These are phyloP conservation scores for Melanophora roralis DNA, from an alignment of 2,888 invertebrate genomes.

Conservation along the genomic window DNA sequence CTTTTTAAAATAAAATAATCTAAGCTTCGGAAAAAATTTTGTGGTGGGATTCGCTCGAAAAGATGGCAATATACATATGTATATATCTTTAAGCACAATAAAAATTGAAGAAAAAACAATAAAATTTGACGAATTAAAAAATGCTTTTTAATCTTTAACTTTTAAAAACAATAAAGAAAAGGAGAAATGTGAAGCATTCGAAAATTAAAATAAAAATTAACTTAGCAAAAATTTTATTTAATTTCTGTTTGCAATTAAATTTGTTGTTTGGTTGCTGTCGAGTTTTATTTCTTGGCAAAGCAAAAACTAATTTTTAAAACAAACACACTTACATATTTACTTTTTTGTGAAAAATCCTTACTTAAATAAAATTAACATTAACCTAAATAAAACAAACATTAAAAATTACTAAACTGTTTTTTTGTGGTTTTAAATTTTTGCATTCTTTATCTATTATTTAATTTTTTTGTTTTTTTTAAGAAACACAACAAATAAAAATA, in stretches of 20 bases:
- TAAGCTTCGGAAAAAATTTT: too few species aligned
- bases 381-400: too few species aligned
- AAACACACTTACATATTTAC: too few species aligned
- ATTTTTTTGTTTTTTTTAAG: neutral
- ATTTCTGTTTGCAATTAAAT: conserved; percentile 58
- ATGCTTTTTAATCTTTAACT: neutral
- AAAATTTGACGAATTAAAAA: neutral
- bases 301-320: conserved; percentile 2
- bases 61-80: too few species aligned
- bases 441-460: neutral
- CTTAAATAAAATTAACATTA: too few species aligned
- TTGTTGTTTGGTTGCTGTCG: conserved; percentile 29
- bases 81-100: too few species aligned
- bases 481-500: too few species aligned
- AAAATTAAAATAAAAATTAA: conserved; percentile 60
- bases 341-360: too few species aligned
- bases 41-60: too few species aligned
- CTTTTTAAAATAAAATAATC: too few species aligned
- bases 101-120: neutral
- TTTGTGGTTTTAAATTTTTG: too few species aligned
- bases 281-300: conserved; percentile 43
- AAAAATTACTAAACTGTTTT: too few species aligned
- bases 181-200: conserved; percentile 28
- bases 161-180: neutral
- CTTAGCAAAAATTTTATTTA: conserved; percentile 60